Evolutionary conservation across 1,140 invertebrate species (phyloP).

Genomic region (Paralvinella palmiformis): DNA sequence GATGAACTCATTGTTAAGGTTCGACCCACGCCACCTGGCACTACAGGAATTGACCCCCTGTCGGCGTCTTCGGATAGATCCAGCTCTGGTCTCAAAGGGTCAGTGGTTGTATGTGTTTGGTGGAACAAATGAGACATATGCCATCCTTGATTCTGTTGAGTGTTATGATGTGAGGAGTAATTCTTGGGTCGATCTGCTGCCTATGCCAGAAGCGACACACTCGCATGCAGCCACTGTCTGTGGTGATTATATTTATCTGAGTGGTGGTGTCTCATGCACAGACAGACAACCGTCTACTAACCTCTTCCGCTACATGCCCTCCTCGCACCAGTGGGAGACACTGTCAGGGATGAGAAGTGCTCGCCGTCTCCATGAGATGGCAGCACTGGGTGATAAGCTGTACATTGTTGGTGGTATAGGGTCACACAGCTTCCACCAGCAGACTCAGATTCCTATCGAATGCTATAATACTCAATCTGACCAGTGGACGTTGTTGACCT

Average conservation of each 20-base stretch:
- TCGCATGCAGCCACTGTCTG: constrained; percentile 32
- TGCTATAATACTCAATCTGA: constrained; percentile 35
- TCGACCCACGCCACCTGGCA: constrained; percentile 44
- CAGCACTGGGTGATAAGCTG: constrained; percentile 22
- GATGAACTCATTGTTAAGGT: constrained; percentile 43
- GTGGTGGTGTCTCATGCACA: constrained; percentile 39
- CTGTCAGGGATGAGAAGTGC: constrained; percentile 44
- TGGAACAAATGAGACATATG: constrained; percentile 65
- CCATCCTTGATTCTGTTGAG: constrained; percentile 74
- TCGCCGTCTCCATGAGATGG: constrained; percentile 45
- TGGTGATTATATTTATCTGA: constrained; percentile 36
- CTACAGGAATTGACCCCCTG: constrained; percentile 42
- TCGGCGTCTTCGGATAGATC: constrained; percentile 39
- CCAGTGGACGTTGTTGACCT: constrained; percentile 43
- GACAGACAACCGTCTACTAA: constrained; percentile 36
- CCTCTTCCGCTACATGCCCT: constrained; percentile 36
- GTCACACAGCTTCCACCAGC: constrained; percentile 29
- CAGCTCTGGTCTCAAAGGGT: constrained; percentile 59
- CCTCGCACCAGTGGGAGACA: constrained; percentile 32
- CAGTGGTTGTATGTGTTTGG: constrained; percentile 82
- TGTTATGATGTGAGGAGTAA: constrained; percentile 73
- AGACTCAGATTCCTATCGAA: constrained; percentile 46
- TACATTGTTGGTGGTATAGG: constrained; percentile 43
- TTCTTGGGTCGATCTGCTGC: constrained; percentile 68
- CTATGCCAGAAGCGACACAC: constrained; percentile 58